Conservation (phyloP, 64 coral and sea anemone genomes). For the Montipora sp. region DNA sequence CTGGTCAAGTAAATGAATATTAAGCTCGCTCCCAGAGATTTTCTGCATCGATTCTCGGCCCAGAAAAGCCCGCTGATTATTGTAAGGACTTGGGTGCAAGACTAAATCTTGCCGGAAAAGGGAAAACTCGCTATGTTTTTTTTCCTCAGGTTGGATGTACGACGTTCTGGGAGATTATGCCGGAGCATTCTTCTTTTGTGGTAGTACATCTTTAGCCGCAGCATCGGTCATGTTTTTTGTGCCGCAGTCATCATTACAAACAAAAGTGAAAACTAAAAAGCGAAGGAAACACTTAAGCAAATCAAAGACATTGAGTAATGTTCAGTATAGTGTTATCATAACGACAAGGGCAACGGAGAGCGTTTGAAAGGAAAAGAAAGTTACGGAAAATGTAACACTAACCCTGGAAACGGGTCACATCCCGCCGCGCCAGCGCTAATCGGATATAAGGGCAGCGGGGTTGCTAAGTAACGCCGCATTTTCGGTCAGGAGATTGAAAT, state of each 20-base stretch:
- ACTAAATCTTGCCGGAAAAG: neutral
- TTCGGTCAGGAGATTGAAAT: too few species aligned
- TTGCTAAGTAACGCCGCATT: neutral
- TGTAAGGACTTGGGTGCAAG: neutral
- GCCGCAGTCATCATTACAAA: slow-evolving; percentile 44
- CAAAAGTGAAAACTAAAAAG: neutral
- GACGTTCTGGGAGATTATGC: slow-evolving; percentile 81
- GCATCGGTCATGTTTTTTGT: slow-evolving; percentile 74
- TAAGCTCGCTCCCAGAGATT: too few species aligned
- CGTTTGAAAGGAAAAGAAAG: neutral
- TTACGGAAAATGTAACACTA: neutral
- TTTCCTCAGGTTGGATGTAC: slow-evolving; percentile 85
- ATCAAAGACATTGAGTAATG: slow-evolving; percentile 21
- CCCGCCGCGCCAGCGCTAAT: neutral
- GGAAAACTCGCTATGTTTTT: neutral
- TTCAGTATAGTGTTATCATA: slow-evolving; percentile 24
- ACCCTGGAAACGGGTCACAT: too few species aligned
- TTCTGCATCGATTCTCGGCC: too few species aligned
- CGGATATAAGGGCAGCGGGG: neutral
- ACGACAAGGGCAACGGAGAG: neutral
- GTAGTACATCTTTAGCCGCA: slow-evolving; percentile 65
- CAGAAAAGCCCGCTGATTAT: too few species aligned
- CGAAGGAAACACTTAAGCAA: neutral
- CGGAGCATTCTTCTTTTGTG: slow-evolving; percentile 79
- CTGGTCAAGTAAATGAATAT: too few species aligned